These are phyloP conservation scores for Etheostoma cragini DNA, from an alignment of 2,113 vertebrate genomes.

Conservation along the genomic window DNA sequence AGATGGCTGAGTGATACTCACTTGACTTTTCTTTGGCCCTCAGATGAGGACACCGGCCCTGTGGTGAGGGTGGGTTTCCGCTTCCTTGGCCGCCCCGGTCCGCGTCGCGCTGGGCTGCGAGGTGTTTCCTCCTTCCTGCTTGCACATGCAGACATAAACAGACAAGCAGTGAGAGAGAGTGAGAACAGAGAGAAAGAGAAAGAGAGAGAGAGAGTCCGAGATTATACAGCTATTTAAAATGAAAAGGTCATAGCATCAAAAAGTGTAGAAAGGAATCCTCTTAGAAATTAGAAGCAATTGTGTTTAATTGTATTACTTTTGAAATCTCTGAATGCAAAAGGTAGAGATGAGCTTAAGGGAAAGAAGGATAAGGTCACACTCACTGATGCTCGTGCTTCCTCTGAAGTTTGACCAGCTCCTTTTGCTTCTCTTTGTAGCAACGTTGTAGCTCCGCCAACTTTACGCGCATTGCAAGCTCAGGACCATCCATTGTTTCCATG, in stretches of 20 bases:
- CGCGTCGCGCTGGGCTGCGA: constrained; percentile 91
- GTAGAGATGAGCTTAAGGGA: background rate
- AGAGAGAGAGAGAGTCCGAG: constrained; percentile 5
- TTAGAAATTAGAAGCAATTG: background rate
- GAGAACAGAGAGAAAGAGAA: background rate
- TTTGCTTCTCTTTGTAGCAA: constrained; percentile 96
- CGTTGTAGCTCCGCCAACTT: constrained; percentile 93
- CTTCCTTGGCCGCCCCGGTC: constrained; percentile 94
- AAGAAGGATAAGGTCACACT: constrained; percentile 44
- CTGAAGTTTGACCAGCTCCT: constrained; percentile 93
- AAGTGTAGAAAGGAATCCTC: background rate
- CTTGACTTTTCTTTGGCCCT: constrained; percentile 90
- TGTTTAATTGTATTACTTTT: background rate
- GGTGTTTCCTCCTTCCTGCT: constrained; percentile 94
- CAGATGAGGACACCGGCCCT: constrained; percentile 78
- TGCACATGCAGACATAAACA: constrained; percentile 53
- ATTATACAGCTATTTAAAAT: background rate
- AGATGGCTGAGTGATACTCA: constrained; percentile 80
- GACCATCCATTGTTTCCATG: constrained; percentile 92
- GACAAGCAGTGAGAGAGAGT: constrained; percentile 6
- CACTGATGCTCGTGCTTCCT: constrained; percentile 92
- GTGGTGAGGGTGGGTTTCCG: constrained; percentile 84
- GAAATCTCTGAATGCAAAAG: background rate
- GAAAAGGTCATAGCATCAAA: constrained; percentile 3
- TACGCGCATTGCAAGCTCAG: constrained; percentile 93